Base-by-base conservation (phyloP, 2,888 invertebrate species). In the Drosophila phalerata region DNA sequence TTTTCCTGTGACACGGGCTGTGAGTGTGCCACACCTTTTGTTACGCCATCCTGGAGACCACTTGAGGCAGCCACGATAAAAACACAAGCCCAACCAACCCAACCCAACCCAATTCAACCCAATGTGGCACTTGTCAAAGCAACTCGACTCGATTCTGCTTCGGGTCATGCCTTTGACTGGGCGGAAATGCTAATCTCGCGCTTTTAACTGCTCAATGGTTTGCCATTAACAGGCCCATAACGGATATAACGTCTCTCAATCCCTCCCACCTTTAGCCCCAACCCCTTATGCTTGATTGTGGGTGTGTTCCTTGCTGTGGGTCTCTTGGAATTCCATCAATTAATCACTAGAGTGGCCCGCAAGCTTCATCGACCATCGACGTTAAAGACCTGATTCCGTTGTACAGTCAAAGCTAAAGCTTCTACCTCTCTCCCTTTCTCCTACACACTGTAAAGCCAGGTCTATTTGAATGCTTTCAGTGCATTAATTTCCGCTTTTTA, bases 401-500 rank as follows among this genome's bases (percentile, higher is more conserved):
- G 52, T 19, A 61, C 30, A 51, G 66, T 37, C 38, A 38, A 60
- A 49, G 67, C 40, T 32, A 53, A 58, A 60, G 42, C 25, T 32
- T 40, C 17, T 17, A 6, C 53, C 34, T 11, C n/a, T 37, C 0
- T 9, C 2, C 19, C 11, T n/a, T n/a, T n/a, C n/a, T n/a, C 17
- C 11, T 13, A 4, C 0, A n/a, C 25, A 10, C 58, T 13, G 13
- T n/a, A 30, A 17, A 15, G n/a, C 15, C 42, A 9, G 1, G 8
- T 13, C 22, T 37, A 61, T 43, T 84, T 83, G 69, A 83, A 88
- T 83, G 86, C 74, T 69, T 73, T 80, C 67, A 88, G 84, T 88
- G 89, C 87, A 84, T 88, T 86, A 84, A 84, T 88, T 84, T 84
- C 75, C 81, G 89, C 88, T 70, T 83, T 81, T 85, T 81, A 76